Base-by-base conservation (phyloP, 2,113 vertebrate genomes). In the Parus major region DNA sequence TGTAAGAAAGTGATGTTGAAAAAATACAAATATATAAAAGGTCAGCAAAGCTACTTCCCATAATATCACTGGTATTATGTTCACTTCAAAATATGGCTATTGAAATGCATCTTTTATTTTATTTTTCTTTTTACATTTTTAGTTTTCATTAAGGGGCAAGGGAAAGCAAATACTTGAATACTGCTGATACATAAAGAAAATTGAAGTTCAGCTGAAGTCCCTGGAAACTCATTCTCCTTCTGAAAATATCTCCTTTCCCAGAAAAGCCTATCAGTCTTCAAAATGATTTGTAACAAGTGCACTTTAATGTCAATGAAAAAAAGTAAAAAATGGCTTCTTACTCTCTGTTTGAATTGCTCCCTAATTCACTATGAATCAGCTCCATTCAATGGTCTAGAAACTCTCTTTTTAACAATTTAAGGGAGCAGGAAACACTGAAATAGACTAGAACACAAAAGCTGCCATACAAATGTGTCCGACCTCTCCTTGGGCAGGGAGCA, bases 301-400 rank as follows among this genome's bases (percentile, higher is more conserved):
- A 63, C 50, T 88, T 90, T 59, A 46, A n/a, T 63, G 39, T 84
- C 44, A 80, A 65, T 42, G 41, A 73, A 85, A 95, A 95, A 85
- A 21, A 52, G 71, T 55, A 1, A 65, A 79, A 93, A 82, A 73
- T 47, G 59, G 10, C 35, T 92, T 84, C 71, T 92, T 82, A 41
- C n/a, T 82, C 70, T 84, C 79, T 71, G 42, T 94, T 86, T 76
- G 79, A 93, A 92, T 92, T 70, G 75, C 71, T 96, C 68, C 59
- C 64, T 88, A 90, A 82, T 85, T 95, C 47, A 36, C 75, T 60
- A 31, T 86, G 87, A 95, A 88, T 95, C 82, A 88, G 39, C 76
- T 78, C 76, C 52, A 55, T 90, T 92, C 90, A 70, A 20, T 6
- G 7, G 68, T 63, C 47, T 70, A 70, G 88, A 93, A 95, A 64